Evolutionary conservation across 1,140 invertebrate genomes (phyloP).

Genomic region (Apocrypta bakeri): DNA sequence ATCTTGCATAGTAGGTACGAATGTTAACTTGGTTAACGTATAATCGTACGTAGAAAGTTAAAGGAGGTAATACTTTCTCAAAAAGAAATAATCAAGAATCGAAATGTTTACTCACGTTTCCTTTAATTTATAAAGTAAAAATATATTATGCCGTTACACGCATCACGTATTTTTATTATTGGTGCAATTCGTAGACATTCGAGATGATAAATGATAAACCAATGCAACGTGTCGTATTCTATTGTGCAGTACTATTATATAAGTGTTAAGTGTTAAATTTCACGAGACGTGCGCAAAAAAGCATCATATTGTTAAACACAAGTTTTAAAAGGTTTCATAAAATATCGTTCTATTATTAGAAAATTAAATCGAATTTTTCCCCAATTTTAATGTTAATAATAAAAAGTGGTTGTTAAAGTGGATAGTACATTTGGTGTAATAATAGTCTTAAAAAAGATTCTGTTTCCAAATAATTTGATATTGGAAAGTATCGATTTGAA

Average conservation of each 20-base stretch:
- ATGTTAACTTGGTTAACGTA: too few relatives aligned
- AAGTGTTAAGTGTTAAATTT: not conserved
- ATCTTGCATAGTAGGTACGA: too few relatives aligned
- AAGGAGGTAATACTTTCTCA: too few relatives aligned
- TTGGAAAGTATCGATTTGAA: not conserved
- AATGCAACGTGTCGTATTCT: not conserved
- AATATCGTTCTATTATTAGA: too few relatives aligned
- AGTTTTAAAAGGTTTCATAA: slow-evolving; percentile 3
- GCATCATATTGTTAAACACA: not conserved
- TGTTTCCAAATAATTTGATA: not conserved
- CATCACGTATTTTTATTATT: not conserved
- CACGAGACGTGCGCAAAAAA: not conserved
- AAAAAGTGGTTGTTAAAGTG: too few relatives aligned
- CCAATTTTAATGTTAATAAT: too few relatives aligned
- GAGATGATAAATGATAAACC: slow-evolving; percentile 2
- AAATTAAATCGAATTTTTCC: too few relatives aligned
- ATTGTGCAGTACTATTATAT: not conserved
- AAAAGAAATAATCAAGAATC: too few relatives aligned
- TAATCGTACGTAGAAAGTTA: too few relatives aligned
- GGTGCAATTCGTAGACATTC: not conserved
- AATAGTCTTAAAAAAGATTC: not conserved
- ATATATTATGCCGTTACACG: not conserved
- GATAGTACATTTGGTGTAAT: too few relatives aligned
- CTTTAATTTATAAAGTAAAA: too few relatives aligned
- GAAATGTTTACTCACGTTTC: too few relatives aligned